Conservation (phyloP, 2,113 vertebrate species). For the Platichthys flesus region DNA sequence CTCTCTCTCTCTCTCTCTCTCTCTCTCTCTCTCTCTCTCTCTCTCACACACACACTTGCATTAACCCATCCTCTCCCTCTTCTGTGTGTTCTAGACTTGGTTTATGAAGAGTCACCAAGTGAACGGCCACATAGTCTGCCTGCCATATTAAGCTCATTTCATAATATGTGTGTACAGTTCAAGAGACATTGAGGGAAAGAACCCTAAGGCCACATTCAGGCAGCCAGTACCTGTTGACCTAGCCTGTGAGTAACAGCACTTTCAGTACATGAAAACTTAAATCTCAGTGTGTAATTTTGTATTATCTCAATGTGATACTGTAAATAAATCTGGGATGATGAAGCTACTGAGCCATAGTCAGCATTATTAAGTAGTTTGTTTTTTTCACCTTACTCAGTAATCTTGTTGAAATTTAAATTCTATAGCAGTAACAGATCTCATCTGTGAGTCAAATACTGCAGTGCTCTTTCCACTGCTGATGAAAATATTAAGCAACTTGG, state of each 20-base stretch:
- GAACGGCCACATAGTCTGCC: slow-evolving; percentile 9
- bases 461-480: slow-evolving; percentile 31
- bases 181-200: no score
- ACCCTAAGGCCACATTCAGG: no score
- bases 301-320: neutral
- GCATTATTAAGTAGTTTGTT: slow-evolving; percentile 6
- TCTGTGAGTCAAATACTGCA: slow-evolving; percentile 45
- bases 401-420: slow-evolving; percentile 26
- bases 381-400: neutral
- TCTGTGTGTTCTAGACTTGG: slow-evolving; percentile 26
- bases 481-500: slow-evolving; percentile 53
- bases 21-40: slow-evolving; percentile 11
- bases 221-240: neutral
- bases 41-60: neutral
- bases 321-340: neutral
- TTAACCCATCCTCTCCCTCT: neutral
- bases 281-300: no score
- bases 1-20: slow-evolving; percentile 8
- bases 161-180: neutral
- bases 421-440: slow-evolving; percentile 34
- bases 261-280: no score
- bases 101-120: slow-evolving; percentile 39
- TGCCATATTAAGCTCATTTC: slow-evolving; percentile 10
- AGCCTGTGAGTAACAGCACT: no score
- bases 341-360: slow-evolving; percentile 4